phyloP scores from a whole-genome alignment of 2,113 vertebrate genomes.

The Pelobates fuscus region DNA sequence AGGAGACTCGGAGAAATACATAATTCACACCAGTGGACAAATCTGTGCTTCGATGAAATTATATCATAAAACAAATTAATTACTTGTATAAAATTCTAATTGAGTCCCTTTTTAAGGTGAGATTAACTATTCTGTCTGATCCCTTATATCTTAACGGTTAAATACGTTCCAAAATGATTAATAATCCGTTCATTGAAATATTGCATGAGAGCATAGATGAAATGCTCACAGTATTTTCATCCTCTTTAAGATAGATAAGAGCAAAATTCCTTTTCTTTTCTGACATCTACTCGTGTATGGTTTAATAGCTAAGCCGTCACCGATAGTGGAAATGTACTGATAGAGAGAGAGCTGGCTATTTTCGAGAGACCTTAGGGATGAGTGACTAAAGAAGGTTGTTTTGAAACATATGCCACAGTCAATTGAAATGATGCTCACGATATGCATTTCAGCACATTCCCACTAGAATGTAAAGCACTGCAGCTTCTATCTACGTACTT shows the following conservation, averaged over 20 bases:
- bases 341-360: conserved; percentile 33
- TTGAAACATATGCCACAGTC: conserved; percentile 30
- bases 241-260: background rate
- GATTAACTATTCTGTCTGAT: too few species aligned
- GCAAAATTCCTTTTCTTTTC: too few species aligned
- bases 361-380: conserved; percentile 26
- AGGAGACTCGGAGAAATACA: too few species aligned
- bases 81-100: too few species aligned
- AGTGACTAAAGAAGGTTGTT: conserved; percentile 1
- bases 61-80: too few species aligned
- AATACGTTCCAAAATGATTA: background rate
- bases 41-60: too few species aligned
- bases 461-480: background rate
- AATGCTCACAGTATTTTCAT: background rate
- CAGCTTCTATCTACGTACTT: background rate
- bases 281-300: too few species aligned
- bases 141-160: too few species aligned
- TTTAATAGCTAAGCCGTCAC: too few species aligned
- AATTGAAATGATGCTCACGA: conserved; percentile 27
- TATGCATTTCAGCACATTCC: background rate
- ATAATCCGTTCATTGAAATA: background rate
- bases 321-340: conserved; percentile 48
- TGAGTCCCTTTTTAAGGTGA: too few species aligned
- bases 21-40: too few species aligned
- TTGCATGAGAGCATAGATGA: background rate